Conservation (phyloP, 2,888 invertebrate species). For the Pimpla rufipes region DNA sequence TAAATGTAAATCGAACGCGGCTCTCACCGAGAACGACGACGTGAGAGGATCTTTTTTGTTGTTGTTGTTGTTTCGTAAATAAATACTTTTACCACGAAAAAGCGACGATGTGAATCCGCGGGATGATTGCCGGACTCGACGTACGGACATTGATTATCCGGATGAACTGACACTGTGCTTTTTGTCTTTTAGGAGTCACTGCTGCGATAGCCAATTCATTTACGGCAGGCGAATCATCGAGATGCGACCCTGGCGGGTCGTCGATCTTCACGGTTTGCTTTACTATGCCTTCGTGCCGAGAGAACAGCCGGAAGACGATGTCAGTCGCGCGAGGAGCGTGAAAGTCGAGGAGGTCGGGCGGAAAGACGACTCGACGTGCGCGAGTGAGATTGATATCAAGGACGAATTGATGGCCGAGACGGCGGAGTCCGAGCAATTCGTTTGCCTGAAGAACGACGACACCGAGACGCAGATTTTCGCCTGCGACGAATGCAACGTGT, state of each 20-base stretch:
- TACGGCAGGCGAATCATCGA: slow-evolving; percentile 77
- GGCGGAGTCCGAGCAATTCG: background rate
- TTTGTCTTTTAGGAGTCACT: slow-evolving; percentile 45
- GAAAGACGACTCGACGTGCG: slow-evolving; percentile 35
- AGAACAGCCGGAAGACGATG: slow-evolving; percentile 47
- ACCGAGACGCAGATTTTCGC: slow-evolving; percentile 64
- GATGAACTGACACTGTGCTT: slow-evolving; percentile 24
- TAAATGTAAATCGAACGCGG: background rate
- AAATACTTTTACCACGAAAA: background rate
- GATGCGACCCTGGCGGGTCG: slow-evolving; percentile 79
- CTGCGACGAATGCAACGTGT: slow-evolving; percentile 76
- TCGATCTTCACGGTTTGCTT: slow-evolving; percentile 77
- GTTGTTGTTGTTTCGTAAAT: background rate
- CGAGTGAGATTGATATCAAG: background rate
- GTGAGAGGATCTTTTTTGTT: background rate
- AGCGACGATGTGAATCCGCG: background rate
- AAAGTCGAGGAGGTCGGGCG: slow-evolving; percentile 1
- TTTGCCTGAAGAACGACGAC: background rate
- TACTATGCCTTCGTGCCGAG: slow-evolving; percentile 79
- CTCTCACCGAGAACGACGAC: background rate
- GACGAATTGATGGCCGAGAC: background rate
- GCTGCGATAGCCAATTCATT: slow-evolving; percentile 74
- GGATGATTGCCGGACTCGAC: background rate
- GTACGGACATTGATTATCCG: background rate
- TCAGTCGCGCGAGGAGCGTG: background rate